Evolutionary conservation across 2,888 invertebrate species (phyloP).

Genomic region (Desoria tigrina): DNA sequence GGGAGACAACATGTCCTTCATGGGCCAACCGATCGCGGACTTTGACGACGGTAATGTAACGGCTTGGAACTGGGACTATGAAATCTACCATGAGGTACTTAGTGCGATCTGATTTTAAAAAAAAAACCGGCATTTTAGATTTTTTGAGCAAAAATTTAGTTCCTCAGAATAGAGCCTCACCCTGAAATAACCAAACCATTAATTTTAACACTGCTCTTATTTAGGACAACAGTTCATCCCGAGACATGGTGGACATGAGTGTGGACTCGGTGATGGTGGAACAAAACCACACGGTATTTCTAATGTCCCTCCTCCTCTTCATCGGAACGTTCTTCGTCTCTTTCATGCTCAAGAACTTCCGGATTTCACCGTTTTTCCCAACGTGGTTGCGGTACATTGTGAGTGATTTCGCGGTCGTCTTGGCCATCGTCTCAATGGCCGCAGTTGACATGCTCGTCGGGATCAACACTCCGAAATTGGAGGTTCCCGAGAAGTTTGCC

Average conservation of each 20-base stretch:
- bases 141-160: too few species aligned
- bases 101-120: too few species aligned
- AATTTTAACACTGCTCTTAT: too few species aligned
- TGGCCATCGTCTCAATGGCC: constrained; percentile 59
- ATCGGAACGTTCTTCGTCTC: constrained; percentile 57
- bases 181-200: too few species aligned
- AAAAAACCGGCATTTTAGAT: too few species aligned
- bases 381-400: constrained; percentile 58
- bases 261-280: constrained; percentile 4
- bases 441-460: constrained; percentile 56
- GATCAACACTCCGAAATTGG: constrained; percentile 59
- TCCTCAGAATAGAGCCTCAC: too few species aligned
- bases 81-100: constrained; percentile 15
- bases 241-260: constrained; percentile 3
- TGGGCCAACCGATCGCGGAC: neutral
- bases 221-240: neutral
- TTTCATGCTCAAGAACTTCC: constrained; percentile 54
- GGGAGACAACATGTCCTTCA: neutral
- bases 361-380: constrained; percentile 55
- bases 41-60: constrained; percentile 2
- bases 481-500: constrained; percentile 54
- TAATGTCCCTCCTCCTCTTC: constrained; percentile 57
- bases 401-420: constrained; percentile 61
- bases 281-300: constrained; percentile 51
- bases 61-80: constrained; percentile 20